Base-by-base conservation (phyloP, 2,888 invertebrate genomes). In the Leptogaster cylindrica region DNA sequence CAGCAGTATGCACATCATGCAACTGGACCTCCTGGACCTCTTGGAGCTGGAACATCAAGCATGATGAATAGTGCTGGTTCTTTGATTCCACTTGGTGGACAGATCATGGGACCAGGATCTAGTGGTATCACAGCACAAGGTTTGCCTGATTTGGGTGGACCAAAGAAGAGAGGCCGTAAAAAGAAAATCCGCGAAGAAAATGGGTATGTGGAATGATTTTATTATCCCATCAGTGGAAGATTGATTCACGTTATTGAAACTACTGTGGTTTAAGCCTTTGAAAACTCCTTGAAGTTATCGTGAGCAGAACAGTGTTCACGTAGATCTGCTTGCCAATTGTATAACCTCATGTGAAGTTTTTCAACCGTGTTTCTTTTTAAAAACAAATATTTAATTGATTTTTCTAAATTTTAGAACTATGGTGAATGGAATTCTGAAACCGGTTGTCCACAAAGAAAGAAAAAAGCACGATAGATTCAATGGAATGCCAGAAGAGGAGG, bases 401-500 rank as follows among this genome's bases (percentile, higher is more conserved):
- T 25, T 50, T 27, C 2, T 58, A 67, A 18, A 44, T 52, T 8
- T 18, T 46, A 71, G 73, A 64, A 70, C 73, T 28, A 70, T 71
- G 65, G 68, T 69, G 10, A 69, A 73, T 68, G 72, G 72, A 7
- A 67, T 72, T 25, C 61, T 73, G 1, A 73, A 72, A 41, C 71
- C 73, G 5, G 67, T 70, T 4, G 65, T 71, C 5, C 82, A 84
- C 76, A 95, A 94, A 82, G 93, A 93, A 82, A 86, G 94, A 76
- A 95, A 95, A 84, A 93, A 94, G 82, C 93, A 94, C 82, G 95
- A 95, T 83, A 88, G 95, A 71, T 95, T 95, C 83, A 94, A 95
- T 84, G 95, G 95, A 70, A 92, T 97, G 92, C 90, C 94, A 70
- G 97, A 97, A 83, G 96, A 96, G 81, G 97, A 97, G 84, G 95